Conservation (phyloP, 2,797 vertebrate genomes). For the Takifugu rubripes region DNA sequence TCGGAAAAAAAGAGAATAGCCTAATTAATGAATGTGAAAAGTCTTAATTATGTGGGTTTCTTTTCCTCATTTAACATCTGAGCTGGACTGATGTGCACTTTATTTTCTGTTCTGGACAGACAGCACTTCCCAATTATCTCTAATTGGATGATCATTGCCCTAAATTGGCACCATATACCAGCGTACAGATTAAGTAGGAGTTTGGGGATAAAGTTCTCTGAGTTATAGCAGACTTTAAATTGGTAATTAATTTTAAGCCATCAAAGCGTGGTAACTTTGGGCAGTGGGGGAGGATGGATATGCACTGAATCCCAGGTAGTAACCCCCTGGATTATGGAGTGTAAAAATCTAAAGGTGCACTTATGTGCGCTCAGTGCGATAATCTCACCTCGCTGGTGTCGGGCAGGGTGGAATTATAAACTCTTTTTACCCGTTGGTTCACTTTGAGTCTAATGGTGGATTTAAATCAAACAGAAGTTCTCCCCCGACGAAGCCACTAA, state of each 20-base stretch:
- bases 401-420: conserved; percentile 49
- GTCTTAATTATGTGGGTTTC: conserved; percentile 59
- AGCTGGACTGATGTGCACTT: conserved; percentile 21
- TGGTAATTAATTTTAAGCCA: conserved; percentile 73
- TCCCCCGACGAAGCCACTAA: conserved; percentile 43
- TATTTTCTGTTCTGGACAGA: conserved; percentile 55
- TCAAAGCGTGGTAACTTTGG: conserved; percentile 69
- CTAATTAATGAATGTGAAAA: conserved; percentile 66
- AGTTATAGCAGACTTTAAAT: conserved; percentile 43
- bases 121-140: conserved; percentile 58
- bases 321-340: conserved; percentile 57
- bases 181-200: conserved; percentile 56
- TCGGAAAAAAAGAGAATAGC: conserved; percentile 47
- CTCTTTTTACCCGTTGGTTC: conserved; percentile 63
- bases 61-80: conserved; percentile 55
- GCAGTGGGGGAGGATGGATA: conserved; percentile 53
- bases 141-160: conserved; percentile 47
- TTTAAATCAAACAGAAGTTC: conserved; percentile 75
- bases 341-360: conserved; percentile 54
- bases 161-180: conserved; percentile 53
- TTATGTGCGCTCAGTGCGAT: conserved; percentile 54
- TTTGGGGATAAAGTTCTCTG: conserved; percentile 60
- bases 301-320: conserved; percentile 66
- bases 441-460: conserved; percentile 69
- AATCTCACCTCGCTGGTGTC: conserved; percentile 64